Percentiles rank a stretch among this genome's conserved stretches.
Evolutionary conservation across 2,888 invertebrate species (phyloP).

Genomic region (Danaus chrysippus): DNA sequence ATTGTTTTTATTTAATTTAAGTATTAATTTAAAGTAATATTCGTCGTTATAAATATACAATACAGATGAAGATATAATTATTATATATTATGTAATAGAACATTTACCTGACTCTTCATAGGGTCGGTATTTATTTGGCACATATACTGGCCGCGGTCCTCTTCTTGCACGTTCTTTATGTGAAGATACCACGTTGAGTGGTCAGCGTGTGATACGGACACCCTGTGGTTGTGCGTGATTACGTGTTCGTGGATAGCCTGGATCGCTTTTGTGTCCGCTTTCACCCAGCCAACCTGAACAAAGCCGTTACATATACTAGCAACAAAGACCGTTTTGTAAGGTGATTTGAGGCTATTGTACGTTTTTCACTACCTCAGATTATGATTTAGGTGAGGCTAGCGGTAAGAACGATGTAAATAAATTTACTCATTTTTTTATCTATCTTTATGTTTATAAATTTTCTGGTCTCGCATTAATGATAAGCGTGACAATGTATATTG

Average conservation of each 20-base stretch:
- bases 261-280: constrained; percentile 90
- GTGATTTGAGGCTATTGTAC: not conserved
- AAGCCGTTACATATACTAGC: constrained; percentile 11
- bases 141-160: constrained; percentile 91
- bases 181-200: constrained; percentile 90
- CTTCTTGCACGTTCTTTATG: constrained; percentile 87
- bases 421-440: not conserved
- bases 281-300: constrained; percentile 89
- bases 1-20: too few relatives aligned
- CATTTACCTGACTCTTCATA: constrained; percentile 88
- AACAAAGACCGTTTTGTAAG: constrained; percentile 1
- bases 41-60: too few relatives aligned
- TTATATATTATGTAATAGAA: too few relatives aligned
- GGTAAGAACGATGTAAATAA: not conserved
- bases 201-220: constrained; percentile 88
- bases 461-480: too few relatives aligned
- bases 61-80: too few relatives aligned
- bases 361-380: not conserved
- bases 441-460: not conserved
- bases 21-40: too few relatives aligned
- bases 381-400: not conserved
- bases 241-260: constrained; percentile 92
- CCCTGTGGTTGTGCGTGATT: constrained; percentile 90
- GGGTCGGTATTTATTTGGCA: constrained; percentile 94
- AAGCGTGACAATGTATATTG: not conserved